Conservation (phyloP, 1,140 invertebrate species). For the Bombus sibiricus region DNA sequence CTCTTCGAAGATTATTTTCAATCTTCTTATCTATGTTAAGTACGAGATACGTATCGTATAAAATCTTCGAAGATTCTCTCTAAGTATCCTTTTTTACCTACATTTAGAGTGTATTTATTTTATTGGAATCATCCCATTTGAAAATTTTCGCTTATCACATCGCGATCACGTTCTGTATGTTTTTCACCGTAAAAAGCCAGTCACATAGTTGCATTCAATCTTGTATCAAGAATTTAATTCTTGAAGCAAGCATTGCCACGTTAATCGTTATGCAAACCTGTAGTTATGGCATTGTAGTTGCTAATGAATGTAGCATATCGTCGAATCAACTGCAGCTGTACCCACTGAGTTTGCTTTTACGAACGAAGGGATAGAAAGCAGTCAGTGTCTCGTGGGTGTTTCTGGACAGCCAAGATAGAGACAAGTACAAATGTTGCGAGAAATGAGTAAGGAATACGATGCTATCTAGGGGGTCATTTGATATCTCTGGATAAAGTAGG, state of each 20-base stretch:
- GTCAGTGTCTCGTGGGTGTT: constrained; percentile 11
- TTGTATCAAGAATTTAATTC: neutral
- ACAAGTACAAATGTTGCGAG: constrained; percentile 75
- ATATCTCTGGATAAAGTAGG: constrained; percentile 69
- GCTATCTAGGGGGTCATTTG: constrained; percentile 77
- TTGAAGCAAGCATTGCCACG: neutral
- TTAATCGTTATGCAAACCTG: neutral
- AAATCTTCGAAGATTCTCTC: too few species aligned
- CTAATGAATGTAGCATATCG: constrained; percentile 9
- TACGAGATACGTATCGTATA: too few species aligned
- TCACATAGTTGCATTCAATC: too few species aligned
- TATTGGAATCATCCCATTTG: too few species aligned
- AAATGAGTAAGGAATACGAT: constrained; percentile 71
- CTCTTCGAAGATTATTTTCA: too few species aligned
- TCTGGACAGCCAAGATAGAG: constrained; percentile 61
- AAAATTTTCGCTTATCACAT: too few species aligned
- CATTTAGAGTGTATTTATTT: too few species aligned
- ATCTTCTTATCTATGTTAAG: too few species aligned
- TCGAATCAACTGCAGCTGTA: neutral
- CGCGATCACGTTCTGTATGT: too few species aligned
- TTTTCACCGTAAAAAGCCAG: too few species aligned
- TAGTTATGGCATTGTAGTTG: neutral
- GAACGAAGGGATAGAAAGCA: neutral
- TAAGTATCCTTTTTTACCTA: too few species aligned
- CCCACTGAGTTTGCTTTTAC: neutral